Conservation (phyloP, 2,888 invertebrate genomes). For the Caenorhabditis zanzibari region DNA sequence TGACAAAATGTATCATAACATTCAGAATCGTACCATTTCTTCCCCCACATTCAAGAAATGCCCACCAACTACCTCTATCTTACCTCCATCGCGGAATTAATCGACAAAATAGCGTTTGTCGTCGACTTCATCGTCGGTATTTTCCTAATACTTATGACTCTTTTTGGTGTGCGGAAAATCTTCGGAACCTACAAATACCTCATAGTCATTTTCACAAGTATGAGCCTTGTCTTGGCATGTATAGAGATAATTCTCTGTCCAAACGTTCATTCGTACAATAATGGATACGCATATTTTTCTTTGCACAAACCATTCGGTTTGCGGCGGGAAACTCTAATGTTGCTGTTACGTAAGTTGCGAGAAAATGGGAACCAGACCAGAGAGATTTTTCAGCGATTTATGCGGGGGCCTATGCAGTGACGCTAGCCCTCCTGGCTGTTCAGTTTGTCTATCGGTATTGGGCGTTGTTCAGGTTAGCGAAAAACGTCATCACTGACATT, state of each 20-base stretch:
- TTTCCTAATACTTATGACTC: neutral
- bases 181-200: conserved; percentile 16
- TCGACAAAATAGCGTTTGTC: neutral
- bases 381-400: neutral
- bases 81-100: neutral
- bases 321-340: neutral
- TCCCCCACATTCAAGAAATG: neutral
- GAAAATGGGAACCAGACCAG: neutral
- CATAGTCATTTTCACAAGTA: conserved; percentile 4
- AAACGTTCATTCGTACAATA: conserved; percentile 14
- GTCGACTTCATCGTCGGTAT: neutral
- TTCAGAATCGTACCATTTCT: too few relatives aligned
- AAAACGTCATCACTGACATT: neutral
- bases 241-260: neutral
- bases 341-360: neutral
- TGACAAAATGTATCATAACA: too few relatives aligned
- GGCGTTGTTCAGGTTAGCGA: conserved; percentile 8
- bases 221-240: neutral
- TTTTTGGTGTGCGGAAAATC: conserved; percentile 4
- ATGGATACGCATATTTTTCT: neutral
- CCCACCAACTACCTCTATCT: neutral
- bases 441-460: conserved; percentile 41
- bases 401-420: conserved; percentile 3
- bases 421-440: conserved; percentile 13
- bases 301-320: neutral